Evolutionary conservation across 1,140 invertebrate genomes (phyloP).

Genomic region (Formica exsecta): DNA sequence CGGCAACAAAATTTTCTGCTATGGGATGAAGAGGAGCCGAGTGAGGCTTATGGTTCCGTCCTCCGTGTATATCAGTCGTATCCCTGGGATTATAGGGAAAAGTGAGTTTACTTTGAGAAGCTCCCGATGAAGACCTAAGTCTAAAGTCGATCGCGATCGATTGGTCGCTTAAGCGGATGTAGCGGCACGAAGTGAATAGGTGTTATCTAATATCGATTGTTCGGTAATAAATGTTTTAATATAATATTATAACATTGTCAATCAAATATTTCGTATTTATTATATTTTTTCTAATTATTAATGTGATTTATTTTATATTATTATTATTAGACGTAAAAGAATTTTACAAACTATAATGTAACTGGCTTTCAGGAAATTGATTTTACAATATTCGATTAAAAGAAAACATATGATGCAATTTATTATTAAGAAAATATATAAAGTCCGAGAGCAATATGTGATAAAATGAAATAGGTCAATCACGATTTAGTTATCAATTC

Average conservation of each 20-base stretch:
- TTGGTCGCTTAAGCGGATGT: conserved; percentile 35
- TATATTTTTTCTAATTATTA: background rate
- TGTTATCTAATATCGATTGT: background rate
- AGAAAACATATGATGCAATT: background rate
- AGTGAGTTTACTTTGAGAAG: conserved; percentile 42
- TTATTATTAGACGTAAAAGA: background rate
- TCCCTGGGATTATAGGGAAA: conserved; percentile 47
- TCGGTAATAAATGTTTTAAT: background rate
- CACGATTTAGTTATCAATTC: conserved; percentile 15
- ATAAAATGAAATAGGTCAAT: conserved; percentile 9
- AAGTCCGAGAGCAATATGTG: background rate
- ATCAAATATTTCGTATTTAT: background rate
- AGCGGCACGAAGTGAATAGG: background rate
- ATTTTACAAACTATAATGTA: background rate
- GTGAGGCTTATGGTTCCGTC: conserved; percentile 38
- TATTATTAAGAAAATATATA: background rate
- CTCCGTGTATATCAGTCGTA: conserved; percentile 49
- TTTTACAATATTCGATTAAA: background rate
- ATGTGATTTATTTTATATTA: background rate
- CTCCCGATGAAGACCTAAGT: conserved; percentile 11
- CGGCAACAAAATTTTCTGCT: conserved; percentile 60
- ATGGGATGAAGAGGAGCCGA: background rate
- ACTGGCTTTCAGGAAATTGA: background rate
- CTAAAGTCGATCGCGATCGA: conserved; percentile 48
- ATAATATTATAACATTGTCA: background rate